Evolutionary conservation across 1,140 invertebrate genomes (phyloP).

Genomic region (Drosophila elegans): DNA sequence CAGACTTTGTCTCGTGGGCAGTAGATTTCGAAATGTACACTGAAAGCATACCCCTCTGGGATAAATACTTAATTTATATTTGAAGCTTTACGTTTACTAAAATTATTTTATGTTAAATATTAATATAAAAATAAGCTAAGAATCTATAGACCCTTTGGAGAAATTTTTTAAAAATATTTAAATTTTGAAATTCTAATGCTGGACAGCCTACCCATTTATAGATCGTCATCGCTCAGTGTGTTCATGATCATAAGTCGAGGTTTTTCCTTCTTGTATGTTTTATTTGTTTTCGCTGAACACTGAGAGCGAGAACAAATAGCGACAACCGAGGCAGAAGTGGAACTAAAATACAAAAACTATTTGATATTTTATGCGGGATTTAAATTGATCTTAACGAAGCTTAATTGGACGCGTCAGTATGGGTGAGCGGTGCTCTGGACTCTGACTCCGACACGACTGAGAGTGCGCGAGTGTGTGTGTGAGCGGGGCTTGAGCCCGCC

Average conservation of each 20-base stretch:
- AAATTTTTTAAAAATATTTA: too few relatives aligned
- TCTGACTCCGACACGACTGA: slow-evolving; percentile 67
- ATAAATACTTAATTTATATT: too few relatives aligned
- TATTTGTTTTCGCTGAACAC: slow-evolving; percentile 25
- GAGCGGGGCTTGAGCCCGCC: slow-evolving; percentile 52
- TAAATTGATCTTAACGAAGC: slow-evolving; percentile 85
- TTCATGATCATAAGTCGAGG: slow-evolving; percentile 21
- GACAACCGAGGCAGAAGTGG: slow-evolving; percentile 55
- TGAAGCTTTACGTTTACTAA: neutral
- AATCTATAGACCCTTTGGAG: too few relatives aligned
- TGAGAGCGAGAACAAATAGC: slow-evolving; percentile 60
- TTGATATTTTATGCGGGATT: slow-evolving; percentile 84
- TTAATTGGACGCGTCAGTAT: slow-evolving; percentile 81
- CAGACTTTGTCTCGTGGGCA: slow-evolving; percentile 63
- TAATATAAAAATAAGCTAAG: too few relatives aligned
- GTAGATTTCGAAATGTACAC: slow-evolving; percentile 61
- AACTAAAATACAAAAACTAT: slow-evolving; percentile 83
- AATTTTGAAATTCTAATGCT: too few relatives aligned
- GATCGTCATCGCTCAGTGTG: neutral
- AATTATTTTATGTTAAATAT: too few relatives aligned
- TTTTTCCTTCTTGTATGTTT: slow-evolving; percentile 10
- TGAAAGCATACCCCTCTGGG: neutral
- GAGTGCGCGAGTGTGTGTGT: slow-evolving; percentile 13
- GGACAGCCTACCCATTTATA: too few relatives aligned
- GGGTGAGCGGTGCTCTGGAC: slow-evolving; percentile 67